Evolutionary conservation across 1,140 invertebrate species (phyloP).

Genomic region (Camponotus vicinus): DNA sequence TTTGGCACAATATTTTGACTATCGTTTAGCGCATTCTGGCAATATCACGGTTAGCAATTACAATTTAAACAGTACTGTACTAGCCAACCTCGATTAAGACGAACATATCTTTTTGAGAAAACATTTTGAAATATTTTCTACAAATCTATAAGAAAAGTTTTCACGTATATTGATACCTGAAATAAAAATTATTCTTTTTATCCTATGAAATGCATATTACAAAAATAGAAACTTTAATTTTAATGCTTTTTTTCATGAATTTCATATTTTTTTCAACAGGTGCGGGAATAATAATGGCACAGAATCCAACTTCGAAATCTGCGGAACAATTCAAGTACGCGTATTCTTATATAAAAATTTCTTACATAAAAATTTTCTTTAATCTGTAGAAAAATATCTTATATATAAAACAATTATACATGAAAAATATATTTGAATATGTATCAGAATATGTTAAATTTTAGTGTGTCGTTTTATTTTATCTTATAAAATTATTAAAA

Average conservation of each 20-base stretch:
- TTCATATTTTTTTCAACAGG: constrained; percentile 24
- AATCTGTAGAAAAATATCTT: too few relatives aligned
- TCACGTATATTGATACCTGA: background rate
- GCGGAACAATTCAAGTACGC: constrained; percentile 43
- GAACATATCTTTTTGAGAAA: background rate
- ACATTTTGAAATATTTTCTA: background rate
- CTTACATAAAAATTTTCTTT: too few relatives aligned
- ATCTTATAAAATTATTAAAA: background rate
- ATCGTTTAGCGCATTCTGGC: constrained; percentile 2
- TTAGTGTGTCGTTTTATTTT: background rate
- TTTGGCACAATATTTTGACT: constrained; percentile 51
- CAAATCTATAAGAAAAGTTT: background rate
- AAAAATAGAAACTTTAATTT: background rate
- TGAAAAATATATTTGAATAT: background rate
- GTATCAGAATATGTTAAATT: background rate
- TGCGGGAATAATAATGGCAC: constrained; percentile 40
- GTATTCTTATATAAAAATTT: background rate
- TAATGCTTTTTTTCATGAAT: background rate
- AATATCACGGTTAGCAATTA: background rate
- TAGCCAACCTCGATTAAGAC: background rate
- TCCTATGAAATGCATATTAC: background rate
- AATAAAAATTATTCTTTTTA: background rate
- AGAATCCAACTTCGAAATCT: constrained; percentile 11
- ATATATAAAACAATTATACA: background rate
- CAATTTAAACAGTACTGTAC: background rate